These are phyloP conservation scores for Lordiphosa mommai DNA, from an alignment of 1,140 invertebrate genomes.

Conservation along the genomic window DNA sequence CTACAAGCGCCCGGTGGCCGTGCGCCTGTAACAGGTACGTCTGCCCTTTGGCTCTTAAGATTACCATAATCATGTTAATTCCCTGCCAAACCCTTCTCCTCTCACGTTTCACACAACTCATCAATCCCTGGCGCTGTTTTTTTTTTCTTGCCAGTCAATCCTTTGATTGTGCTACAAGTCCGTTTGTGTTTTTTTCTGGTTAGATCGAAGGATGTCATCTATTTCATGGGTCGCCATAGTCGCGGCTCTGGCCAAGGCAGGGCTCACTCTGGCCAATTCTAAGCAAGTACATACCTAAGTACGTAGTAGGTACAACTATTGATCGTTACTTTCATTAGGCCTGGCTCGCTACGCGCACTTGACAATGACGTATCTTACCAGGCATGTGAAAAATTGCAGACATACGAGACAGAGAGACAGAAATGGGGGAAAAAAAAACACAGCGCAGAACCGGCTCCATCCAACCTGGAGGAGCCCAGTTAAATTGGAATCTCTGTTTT, in stretches of 20 bases:
- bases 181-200: constrained; percentile 7
- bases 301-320: neutral
- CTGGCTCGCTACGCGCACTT: constrained; percentile 37
- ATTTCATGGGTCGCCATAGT: constrained; percentile 4
- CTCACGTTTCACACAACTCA: constrained; percentile 1
- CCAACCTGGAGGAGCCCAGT: constrained; percentile 4
- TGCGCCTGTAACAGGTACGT: neutral
- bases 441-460: constrained; percentile 26
- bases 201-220: constrained; percentile 26
- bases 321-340: constrained; percentile 71
- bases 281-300: neutral
- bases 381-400: constrained; percentile 74
- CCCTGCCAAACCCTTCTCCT: neutral
- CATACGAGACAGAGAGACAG: constrained; percentile 22
- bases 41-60: neutral
- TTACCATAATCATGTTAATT: constrained; percentile 37
- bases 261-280: neutral
- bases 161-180: constrained; percentile 10
- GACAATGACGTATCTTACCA: constrained; percentile 74
- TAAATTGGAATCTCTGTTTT: constrained; percentile 57
- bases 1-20: neutral
- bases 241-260: neutral
- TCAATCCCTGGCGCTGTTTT: constrained; percentile 23
- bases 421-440: constrained; percentile 11
- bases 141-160: constrained; percentile 14